Evolutionary conservation across 2,888 invertebrate genomes (phyloP).

Genomic region (Drosophila tanythrix): DNA sequence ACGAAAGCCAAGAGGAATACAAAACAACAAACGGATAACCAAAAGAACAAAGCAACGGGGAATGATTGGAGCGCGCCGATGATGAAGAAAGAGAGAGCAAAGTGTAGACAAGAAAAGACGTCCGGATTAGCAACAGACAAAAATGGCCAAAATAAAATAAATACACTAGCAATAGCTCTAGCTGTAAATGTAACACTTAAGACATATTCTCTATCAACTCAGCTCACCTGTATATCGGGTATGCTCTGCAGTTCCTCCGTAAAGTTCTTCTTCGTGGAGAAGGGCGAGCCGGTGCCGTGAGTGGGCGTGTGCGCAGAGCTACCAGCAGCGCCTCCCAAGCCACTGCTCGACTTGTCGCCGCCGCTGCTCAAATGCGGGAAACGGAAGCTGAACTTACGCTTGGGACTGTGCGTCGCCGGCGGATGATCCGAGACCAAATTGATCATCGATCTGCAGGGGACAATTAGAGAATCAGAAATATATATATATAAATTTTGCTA

Average conservation of each 20-base stretch:
- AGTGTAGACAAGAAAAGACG: slow-evolving; percentile 53
- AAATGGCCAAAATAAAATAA: slow-evolving; percentile 1
- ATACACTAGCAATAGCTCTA: slow-evolving; percentile 16
- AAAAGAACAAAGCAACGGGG: slow-evolving; percentile 50
- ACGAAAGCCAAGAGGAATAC: slow-evolving; percentile 36
- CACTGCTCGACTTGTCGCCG: slow-evolving; percentile 70
- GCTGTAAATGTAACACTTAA: not conserved
- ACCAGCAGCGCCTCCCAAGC: slow-evolving; percentile 44
- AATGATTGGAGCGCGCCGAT: slow-evolving; percentile 38
- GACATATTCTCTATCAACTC: not conserved
- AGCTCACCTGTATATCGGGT: slow-evolving; percentile 93
- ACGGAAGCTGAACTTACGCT: slow-evolving; percentile 91
- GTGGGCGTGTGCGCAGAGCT: slow-evolving; percentile 58
- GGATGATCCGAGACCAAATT: slow-evolving; percentile 86
- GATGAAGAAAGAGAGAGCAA: slow-evolving; percentile 52
- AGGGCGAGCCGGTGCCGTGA: slow-evolving; percentile 83
- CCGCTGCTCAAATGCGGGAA: slow-evolving; percentile 86
- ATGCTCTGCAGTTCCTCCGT: slow-evolving; percentile 94
- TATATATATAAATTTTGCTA: too few species aligned
- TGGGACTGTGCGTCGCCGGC: slow-evolving; percentile 88
- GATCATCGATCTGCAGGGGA: slow-evolving; percentile 86
- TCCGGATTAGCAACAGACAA: slow-evolving; percentile 56
- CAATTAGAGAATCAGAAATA: not conserved
- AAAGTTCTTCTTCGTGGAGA: slow-evolving; percentile 90
- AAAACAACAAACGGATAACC: slow-evolving; percentile 52